Conservation (phyloP, 2,888 invertebrate species). For the Osmoderma eremita region DNA sequence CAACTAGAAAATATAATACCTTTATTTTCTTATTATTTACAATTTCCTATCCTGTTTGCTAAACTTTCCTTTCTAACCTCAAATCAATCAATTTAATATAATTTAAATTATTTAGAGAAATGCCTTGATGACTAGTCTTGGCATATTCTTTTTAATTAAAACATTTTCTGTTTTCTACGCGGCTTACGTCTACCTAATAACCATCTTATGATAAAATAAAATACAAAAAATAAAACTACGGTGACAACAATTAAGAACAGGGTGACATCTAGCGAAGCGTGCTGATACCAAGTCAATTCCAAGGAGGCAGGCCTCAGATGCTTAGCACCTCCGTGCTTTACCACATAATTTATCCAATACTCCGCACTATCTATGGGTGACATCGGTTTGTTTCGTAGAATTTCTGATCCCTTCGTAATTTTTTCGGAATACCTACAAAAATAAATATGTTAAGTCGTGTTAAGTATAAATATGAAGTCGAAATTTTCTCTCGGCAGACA, state of each 20-base stretch:
- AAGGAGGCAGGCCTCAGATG: slow-evolving; percentile 51
- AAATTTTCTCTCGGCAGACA: neutral
- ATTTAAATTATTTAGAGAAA: too few species aligned
- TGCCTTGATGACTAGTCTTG: too few species aligned
- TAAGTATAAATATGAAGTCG: neutral
- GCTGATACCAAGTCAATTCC: slow-evolving; percentile 51
- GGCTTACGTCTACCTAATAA: neutral
- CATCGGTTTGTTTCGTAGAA: slow-evolving; percentile 51
- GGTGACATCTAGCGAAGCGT: slow-evolving; percentile 49
- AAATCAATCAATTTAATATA: too few species aligned
- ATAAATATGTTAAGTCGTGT: neutral
- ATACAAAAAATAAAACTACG: neutral
- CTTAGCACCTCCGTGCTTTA: slow-evolving; percentile 50
- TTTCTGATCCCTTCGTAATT: slow-evolving; percentile 45
- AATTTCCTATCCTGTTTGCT: too few species aligned
- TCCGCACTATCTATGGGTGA: slow-evolving; percentile 53
- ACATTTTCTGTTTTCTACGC: neutral
- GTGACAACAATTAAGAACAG: slow-evolving; percentile 26
- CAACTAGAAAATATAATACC: too few species aligned
- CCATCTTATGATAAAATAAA: slow-evolving; percentile 13
- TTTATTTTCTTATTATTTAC: too few species aligned
- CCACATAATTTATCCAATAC: slow-evolving; percentile 54
- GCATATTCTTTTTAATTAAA: neutral
- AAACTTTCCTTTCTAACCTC: too few species aligned
- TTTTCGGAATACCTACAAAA: slow-evolving; percentile 45